Evolutionary conservation across 1,140 invertebrate species (phyloP).

Genomic region (Camponotus pennsylvanicus): DNA sequence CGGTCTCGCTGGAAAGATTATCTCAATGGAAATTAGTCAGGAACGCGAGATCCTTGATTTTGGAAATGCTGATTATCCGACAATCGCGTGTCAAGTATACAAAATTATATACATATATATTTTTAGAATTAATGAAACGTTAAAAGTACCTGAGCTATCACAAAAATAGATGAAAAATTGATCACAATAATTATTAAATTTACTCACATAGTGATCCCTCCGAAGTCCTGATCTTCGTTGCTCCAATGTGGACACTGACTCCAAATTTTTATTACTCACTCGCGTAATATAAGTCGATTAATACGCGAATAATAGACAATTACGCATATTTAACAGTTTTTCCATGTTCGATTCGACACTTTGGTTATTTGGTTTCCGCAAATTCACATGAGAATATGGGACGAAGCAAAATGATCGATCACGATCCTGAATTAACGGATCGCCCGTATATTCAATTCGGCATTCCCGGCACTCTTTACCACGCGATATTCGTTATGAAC

Average conservation of each 20-base stretch:
- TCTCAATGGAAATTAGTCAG: conserved; percentile 34
- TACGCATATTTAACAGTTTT: neutral
- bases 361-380: neutral
- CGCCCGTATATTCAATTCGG: neutral
- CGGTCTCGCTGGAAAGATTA: conserved; percentile 8
- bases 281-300: neutral
- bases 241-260: neutral
- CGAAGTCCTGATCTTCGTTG: neutral
- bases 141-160: neutral
- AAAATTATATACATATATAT: no score
- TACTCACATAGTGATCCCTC: neutral
- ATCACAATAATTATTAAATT: neutral
- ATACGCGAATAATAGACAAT: neutral
- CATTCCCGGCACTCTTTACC: neutral
- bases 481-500: neutral
- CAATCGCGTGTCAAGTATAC: neutral
- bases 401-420: neutral
- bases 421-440: neutral
- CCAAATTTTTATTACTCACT: neutral
- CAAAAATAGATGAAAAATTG: neutral
- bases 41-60: neutral
- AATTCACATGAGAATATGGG: no score
- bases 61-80: neutral
- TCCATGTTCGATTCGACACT: neutral
- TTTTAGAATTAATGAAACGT: no score